Percentiles rank a stretch among this genome's conserved stretches.
phyloP scores from a whole-genome alignment of 2,113 vertebrate species.

The Mesoclemmys tuberculata region DNA sequence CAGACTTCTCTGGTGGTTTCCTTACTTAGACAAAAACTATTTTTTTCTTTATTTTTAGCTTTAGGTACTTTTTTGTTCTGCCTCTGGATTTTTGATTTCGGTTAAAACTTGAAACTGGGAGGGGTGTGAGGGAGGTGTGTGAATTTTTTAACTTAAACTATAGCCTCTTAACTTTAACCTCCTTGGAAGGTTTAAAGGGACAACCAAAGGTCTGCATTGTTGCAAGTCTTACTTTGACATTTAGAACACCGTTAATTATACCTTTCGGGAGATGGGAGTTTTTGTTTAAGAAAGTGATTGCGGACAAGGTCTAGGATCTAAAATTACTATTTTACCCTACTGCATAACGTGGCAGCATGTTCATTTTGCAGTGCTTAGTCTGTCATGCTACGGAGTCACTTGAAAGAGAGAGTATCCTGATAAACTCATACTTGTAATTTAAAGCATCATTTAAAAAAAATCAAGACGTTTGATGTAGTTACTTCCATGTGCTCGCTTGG shows the following conservation, averaged over 20 bases:
- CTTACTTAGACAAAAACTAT: background rate
- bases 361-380: slow-evolving; percentile 56
- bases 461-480: background rate
- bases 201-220: background rate
- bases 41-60: background rate
- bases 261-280: slow-evolving; percentile 12
- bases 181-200: fast-evolving
- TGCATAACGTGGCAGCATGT: slow-evolving; percentile 5
- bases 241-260: background rate
- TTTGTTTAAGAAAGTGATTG: slow-evolving; percentile 47
- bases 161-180: fast-evolving
- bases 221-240: background rate
- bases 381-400: slow-evolving; percentile 15
- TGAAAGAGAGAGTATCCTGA: background rate
- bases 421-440: background rate
- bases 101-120: background rate
- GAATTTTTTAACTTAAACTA: background rate
- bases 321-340: slow-evolving; percentile 37
- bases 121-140: background rate
- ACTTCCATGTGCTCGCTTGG: background rate
- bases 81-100: background rate
- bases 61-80: background rate
- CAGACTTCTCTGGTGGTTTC: background rate
- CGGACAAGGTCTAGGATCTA: background rate
- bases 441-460: background rate